Base-by-base conservation (phyloP, 2,797 vertebrate genomes). In the Alfaro cultratus region DNA sequence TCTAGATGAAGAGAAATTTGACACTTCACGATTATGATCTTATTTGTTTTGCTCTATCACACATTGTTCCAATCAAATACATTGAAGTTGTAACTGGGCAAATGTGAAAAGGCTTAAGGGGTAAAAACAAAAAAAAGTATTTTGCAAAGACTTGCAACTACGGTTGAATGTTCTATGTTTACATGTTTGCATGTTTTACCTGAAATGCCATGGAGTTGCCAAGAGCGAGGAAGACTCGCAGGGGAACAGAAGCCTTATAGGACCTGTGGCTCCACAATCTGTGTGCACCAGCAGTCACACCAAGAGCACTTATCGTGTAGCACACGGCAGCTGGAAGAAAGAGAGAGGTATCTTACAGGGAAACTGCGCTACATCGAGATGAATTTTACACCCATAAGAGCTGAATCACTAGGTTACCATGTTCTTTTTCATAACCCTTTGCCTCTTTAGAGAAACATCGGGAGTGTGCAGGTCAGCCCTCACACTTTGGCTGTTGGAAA, bases 201-300 rank as follows among this genome's bases (percentile, higher is more conserved):
- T 99, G 97, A 93, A 99, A 99, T 2, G 98, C 97, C 95, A 99
- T 94, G 0, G 98, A 97, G 93, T 98, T 99, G 74, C 86, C 94
- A 12, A 97, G 51, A 9, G 97, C 96, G 43, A 99, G 93, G 92
- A 98, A 97, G 91, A 97, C 74, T 73, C 96, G 81, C 78, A 99
- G 95, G 29, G 98, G 98, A 79, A 96, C 78, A 0, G 96, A 94
- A 6, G 97, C 98, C 92, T 98, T 99, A 89, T 98, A 99, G 81
- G 96, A 95, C 71, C 97, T 95, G 91, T 99, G 98, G 85, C 98
- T 98, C 98, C 97, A 99, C 75, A 99, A 96, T 75, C 98, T 96
- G 90, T 99, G 98, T 4, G 96, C 97, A 41, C 98, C 98, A 0
- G 97, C 98, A 1, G 97, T 99, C 81, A 99, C 94, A 7, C 98